Evolutionary conservation across 2,797 vertebrate genomes (phyloP).

Genomic region (Poeciliopsis presidionis): DNA sequence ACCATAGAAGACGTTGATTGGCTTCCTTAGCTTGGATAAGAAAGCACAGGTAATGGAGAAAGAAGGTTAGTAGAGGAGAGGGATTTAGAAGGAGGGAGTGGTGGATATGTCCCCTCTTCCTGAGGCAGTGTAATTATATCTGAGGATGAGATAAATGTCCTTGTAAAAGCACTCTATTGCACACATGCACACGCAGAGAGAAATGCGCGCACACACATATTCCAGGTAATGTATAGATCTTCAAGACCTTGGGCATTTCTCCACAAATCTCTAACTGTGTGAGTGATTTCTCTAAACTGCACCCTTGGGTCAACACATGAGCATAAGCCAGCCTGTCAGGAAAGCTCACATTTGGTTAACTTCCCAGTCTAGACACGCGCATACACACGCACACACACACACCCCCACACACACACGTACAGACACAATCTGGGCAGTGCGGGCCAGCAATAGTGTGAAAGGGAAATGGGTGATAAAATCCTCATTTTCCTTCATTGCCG

Average conservation of each 20-base stretch:
- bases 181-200: constrained; percentile 33
- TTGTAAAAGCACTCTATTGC: constrained; percentile 62
- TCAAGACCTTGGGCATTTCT: constrained; percentile 68
- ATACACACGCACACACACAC: constrained; percentile 18
- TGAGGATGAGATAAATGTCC: constrained; percentile 74
- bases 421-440: constrained; percentile 43
- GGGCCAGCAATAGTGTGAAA: constrained; percentile 61
- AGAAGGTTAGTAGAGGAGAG: constrained; percentile 28
- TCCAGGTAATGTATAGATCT: constrained; percentile 63
- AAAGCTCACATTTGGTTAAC: constrained; percentile 72
- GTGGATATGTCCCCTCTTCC: constrained; percentile 52
- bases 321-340: constrained; percentile 66
- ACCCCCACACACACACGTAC: not conserved
- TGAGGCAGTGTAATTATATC: constrained; percentile 74
- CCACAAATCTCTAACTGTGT: constrained; percentile 66
- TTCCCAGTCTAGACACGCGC: constrained; percentile 50
- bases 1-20: constrained; percentile 55
- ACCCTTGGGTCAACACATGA: constrained; percentile 65
- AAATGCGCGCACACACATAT: constrained; percentile 22
- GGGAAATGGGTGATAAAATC: constrained; percentile 81
- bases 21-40: constrained; percentile 54
- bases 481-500: constrained; percentile 78
- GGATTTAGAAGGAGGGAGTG: constrained; percentile 26
- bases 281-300: constrained; percentile 75
- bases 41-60: constrained; percentile 35